Evolutionary conservation across 2,113 vertebrate genomes (phyloP).

Genomic region (Gymnogyps californianus): DNA sequence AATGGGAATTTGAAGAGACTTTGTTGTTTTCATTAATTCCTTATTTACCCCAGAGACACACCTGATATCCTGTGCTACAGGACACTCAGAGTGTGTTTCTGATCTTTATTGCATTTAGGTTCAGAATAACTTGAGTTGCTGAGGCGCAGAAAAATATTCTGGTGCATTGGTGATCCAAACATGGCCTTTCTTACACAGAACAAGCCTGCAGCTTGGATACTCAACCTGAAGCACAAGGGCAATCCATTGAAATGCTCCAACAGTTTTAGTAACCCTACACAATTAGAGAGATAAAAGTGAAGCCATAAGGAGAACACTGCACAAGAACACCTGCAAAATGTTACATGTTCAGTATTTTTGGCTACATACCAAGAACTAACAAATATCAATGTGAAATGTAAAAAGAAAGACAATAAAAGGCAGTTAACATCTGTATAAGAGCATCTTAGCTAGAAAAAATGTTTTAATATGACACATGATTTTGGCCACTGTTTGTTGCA

Average conservation of each 20-base stretch:
- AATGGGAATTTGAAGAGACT: not conserved
- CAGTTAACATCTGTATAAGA: not conserved
- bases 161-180: not conserved
- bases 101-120: not conserved
- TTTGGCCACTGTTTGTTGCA: not conserved
- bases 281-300: not conserved
- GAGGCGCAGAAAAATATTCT: not conserved
- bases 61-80: not conserved
- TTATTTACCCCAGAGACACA: not conserved
- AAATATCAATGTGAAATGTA: not conserved
- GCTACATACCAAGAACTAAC: not conserved
- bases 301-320: not conserved
- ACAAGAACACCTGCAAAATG: fast-evolving
- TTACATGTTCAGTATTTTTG: not conserved
- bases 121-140: not conserved
- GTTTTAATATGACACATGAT: not conserved
- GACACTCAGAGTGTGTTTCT: not conserved
- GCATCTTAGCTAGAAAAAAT: not conserved
- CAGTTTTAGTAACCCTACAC: not conserved
- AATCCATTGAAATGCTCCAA: not conserved
- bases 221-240: not conserved
- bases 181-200: not conserved
- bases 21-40: not conserved
- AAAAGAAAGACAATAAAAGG: not conserved
- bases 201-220: not conserved